Conservation (phyloP, 2,797 vertebrate genomes). For the Tauraco hartlaubi region DNA sequence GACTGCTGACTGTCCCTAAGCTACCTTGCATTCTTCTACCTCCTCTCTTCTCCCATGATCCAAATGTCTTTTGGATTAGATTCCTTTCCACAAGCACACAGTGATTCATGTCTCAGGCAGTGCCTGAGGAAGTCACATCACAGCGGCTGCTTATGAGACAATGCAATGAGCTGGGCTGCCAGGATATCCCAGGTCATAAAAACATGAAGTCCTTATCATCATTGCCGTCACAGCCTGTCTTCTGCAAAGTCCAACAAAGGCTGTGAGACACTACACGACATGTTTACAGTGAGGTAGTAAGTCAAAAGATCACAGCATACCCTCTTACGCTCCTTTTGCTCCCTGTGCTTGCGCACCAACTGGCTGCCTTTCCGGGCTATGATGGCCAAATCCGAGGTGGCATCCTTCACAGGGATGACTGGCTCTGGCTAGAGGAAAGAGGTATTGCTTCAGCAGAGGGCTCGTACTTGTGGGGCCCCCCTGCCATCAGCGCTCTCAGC, state of each 20-base stretch:
- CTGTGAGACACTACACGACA: fast-evolving
- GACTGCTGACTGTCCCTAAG: not conserved
- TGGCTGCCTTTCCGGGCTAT: conserved; percentile 98
- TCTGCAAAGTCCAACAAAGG: not conserved
- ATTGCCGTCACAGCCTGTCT: not conserved
- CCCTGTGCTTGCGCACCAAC: conserved; percentile 95
- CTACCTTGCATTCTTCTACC: not conserved
- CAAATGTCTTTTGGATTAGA: not conserved
- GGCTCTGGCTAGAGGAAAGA: conserved; percentile 90
- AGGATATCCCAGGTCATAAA: not conserved
- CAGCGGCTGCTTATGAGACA: not conserved
- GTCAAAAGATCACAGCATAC: conserved; percentile 69
- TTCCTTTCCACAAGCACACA: not conserved
- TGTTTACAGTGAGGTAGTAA: fast-evolving
- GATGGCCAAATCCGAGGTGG: conserved; percentile 97
- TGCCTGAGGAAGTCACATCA: not conserved
- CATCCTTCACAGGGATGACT: conserved; percentile 95
- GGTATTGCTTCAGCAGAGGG: not conserved
- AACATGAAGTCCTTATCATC: not conserved
- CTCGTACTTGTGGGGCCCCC: not conserved
- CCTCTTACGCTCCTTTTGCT: conserved; percentile 99
- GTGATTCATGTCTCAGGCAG: not conserved
- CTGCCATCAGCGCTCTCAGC: not conserved
- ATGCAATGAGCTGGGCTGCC: not conserved
- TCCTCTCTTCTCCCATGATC: not conserved